Evolutionary conservation across 2,888 invertebrate species (phyloP), one percentile per base, ranked within the genome.

Genomic region (Apodemia hepburni): DNA sequence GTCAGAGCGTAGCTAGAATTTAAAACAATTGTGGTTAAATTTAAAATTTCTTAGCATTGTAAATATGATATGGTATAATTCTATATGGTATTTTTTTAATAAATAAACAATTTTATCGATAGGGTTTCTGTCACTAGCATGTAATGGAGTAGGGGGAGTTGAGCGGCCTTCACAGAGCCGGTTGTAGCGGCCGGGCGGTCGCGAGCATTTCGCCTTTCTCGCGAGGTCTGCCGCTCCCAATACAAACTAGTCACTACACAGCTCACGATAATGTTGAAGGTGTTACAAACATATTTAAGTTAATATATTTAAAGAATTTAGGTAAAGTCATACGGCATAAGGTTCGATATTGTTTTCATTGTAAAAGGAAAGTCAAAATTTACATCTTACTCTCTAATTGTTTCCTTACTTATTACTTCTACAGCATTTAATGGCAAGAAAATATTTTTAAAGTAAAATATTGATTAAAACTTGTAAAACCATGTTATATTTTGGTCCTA

Each of bases 161-260:
- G 74, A 71, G 73, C 87, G 91, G 89, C 91, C 90, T 91, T 91
- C 90, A 83, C 84, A 73, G 78, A 91, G 87, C 91, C 91, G 91
- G 91, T 91, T 90, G 85, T 83, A 73, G 78, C 80, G 80, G 81
- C 80, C 79, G 79, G 80, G 80, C 78, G 80, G 80, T 80, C 83
- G 82, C 82, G 78, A 82, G 79, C 84, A 84, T 84, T 89, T 87
- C 86, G 89, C 90, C 90, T 90, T 89, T 90, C 90, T 87, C 78
- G 76, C 84, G 75, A 80, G 79, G 81, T 81, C 81, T 77, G 79
- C 76, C 85, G 84, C 81, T 83, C 84, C 84, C 85, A 84, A 81
- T 80, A 76, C 73, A 66, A 71, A 62, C 70, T 66, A 74, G 66
- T 65, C 64, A 65, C 67, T 70, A 64, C 63, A 69, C 59, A 61